These are phyloP conservation scores for Drosophila pseudotakahashii DNA, from an alignment of 2,888 invertebrate species.

Conservation along the genomic window DNA sequence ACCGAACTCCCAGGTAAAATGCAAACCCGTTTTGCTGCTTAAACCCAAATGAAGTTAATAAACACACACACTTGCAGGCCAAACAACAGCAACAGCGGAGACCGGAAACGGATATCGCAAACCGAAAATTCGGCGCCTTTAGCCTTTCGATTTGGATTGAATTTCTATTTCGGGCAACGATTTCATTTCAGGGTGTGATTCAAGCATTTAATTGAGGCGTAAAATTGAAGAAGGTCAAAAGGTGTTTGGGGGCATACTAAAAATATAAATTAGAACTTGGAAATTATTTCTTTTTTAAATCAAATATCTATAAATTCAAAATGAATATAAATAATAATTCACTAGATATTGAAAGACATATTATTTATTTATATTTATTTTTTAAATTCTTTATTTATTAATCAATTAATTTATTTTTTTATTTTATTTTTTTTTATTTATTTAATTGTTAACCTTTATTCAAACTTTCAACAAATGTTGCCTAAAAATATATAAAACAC, in stretches of 20 bases:
- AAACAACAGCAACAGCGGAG: conserved; percentile 13
- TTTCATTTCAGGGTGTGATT: background rate
- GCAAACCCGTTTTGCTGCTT: conserved; percentile 28
- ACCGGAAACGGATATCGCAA: conserved; percentile 22
- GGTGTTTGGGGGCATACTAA: background rate
- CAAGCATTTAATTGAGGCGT: background rate
- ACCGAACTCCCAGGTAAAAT: conserved; percentile 10
- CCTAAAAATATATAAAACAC: no score
- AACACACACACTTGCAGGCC: conserved; percentile 30
- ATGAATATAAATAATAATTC: no score
- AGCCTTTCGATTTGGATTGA: background rate
- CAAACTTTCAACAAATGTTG: no score
- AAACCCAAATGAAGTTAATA: conserved; percentile 45
- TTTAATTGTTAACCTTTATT: no score
- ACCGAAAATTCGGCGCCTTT: background rate
- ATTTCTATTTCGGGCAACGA: background rate
- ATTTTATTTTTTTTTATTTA: no score
- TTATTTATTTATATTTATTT: no score
- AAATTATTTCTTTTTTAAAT: no score
- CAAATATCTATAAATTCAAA: no score
- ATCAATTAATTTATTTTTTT: no score
- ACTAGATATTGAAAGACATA: no score
- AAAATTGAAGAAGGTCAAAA: background rate
- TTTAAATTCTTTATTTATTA: no score
- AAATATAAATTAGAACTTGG: no score